Conservation (phyloP, 2,113 vertebrate genomes). For the Reinhardtius hippoglossoides region DNA sequence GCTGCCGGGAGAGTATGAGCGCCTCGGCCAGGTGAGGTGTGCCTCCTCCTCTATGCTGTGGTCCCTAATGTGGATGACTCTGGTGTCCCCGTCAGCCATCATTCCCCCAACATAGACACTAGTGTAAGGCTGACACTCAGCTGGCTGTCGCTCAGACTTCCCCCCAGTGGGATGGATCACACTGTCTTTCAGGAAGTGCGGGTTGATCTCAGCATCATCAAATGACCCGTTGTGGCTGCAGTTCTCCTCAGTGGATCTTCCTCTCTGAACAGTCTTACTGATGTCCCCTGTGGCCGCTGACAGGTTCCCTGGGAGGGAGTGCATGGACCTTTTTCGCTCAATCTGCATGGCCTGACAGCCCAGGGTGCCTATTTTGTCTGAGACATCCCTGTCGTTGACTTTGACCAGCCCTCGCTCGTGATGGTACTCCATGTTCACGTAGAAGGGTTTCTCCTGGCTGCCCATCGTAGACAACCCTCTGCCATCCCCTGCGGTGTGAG, state of each 20-base stretch:
- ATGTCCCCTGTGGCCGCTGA: slow-evolving; percentile 79
- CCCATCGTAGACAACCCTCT: slow-evolving; percentile 57
- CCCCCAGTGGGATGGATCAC: slow-evolving; percentile 68
- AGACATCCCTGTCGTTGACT: slow-evolving; percentile 93
- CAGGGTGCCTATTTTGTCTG: slow-evolving; percentile 91
- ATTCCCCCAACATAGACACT: slow-evolving; percentile 88
- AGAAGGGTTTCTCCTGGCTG: slow-evolving; percentile 84
- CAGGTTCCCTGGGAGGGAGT: slow-evolving; percentile 80
- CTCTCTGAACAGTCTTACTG: slow-evolving; percentile 80
- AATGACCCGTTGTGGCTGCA: slow-evolving; percentile 88
- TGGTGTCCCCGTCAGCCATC: slow-evolving; percentile 80
- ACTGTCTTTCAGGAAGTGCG: slow-evolving; percentile 82
- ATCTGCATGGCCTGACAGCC: slow-evolving; percentile 95
- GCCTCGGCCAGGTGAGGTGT: slow-evolving; percentile 93
- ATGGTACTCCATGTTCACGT: slow-evolving; percentile 95
- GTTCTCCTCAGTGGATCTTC: slow-evolving; percentile 84
- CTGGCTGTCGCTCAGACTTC: slow-evolving; percentile 79
- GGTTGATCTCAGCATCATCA: slow-evolving; percentile 88
- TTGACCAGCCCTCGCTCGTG: slow-evolving; percentile 91
- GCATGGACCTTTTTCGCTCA: slow-evolving; percentile 89
- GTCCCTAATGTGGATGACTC: slow-evolving; percentile 82
- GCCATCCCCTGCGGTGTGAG: slow-evolving; percentile 82
- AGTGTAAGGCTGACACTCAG: slow-evolving; percentile 91
- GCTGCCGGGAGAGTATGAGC: slow-evolving; percentile 92
- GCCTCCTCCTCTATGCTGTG: slow-evolving; percentile 85